phyloP scores from a whole-genome alignment of 2,888 invertebrate genomes.

The Lordiphosa andalusiaca region DNA sequence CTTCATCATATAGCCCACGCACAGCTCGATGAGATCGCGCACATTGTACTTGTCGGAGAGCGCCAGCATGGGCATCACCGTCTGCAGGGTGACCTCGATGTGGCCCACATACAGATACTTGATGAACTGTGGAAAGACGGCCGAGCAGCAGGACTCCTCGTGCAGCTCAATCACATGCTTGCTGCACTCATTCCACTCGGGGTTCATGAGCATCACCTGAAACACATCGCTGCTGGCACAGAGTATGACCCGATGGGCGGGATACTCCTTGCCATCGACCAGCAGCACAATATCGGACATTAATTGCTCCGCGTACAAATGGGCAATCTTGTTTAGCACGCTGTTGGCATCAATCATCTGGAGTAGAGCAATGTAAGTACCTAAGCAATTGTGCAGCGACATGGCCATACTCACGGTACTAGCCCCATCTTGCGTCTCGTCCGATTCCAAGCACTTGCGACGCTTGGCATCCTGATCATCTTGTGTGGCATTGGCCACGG shows the following conservation, averaged over 20 bases:
- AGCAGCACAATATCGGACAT: slow-evolving; percentile 94
- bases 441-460: slow-evolving; percentile 55
- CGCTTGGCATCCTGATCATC: slow-evolving; percentile 64
- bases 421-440: slow-evolving; percentile 58
- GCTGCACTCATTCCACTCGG: slow-evolving; percentile 95
- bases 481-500: slow-evolving; percentile 5
- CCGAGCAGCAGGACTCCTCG: slow-evolving; percentile 91
- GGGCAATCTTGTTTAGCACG: slow-evolving; percentile 90
- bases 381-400: neutral
- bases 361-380: neutral
- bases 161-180: slow-evolving; percentile 91
- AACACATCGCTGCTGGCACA: slow-evolving; percentile 98
- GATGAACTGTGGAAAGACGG: slow-evolving; percentile 93
- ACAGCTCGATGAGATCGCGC: slow-evolving; percentile 91
- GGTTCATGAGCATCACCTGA: slow-evolving; percentile 97
- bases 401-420: slow-evolving; percentile 59
- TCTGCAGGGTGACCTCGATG: slow-evolving; percentile 90
- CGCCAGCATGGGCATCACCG: slow-evolving; percentile 92
- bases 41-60: slow-evolving; percentile 98
- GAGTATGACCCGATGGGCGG: slow-evolving; percentile 93
- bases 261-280: slow-evolving; percentile 90
- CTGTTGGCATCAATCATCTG: slow-evolving; percentile 93
- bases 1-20: slow-evolving; percentile 92
- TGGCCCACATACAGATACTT: slow-evolving; percentile 94
- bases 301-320: slow-evolving; percentile 90